A percentile compares a stretch with the other conserved stretches of the same genome.
These are phyloP conservation scores for Phrynosoma blainvillii DNA, from an alignment of 2,113 vertebrate species.

Conservation along the genomic window DNA sequence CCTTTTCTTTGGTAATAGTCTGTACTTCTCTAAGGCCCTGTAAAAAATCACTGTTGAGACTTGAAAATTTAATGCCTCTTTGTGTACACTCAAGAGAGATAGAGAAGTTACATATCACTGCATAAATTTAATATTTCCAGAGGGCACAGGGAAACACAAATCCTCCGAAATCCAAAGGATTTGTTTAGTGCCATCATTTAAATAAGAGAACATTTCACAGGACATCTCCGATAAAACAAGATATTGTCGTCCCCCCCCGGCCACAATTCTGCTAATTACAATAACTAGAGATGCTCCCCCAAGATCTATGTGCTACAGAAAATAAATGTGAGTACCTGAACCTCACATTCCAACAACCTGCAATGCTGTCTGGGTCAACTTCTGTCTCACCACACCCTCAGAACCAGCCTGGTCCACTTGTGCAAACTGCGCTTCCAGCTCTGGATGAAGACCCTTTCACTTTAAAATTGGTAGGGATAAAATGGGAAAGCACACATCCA, in stretches of 20 bases:
- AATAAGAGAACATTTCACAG: background rate
- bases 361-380: background rate
- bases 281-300: background rate
- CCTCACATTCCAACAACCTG: accelerated
- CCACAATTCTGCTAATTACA: background rate
- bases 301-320: background rate
- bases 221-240: background rate
- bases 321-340: background rate
- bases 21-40: background rate
- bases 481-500: background rate
- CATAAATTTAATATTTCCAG: background rate
- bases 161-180: background rate
- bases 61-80: background rate
- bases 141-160: background rate
- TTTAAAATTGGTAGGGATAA: background rate
- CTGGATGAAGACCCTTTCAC: background rate
- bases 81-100: background rate
- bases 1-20: slow-evolving; percentile 24
- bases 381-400: background rate
- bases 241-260: background rate
- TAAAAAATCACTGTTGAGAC: background rate
- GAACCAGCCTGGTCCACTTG: background rate
- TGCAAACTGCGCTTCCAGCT: background rate
- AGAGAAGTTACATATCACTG: background rate
- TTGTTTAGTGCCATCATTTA: background rate